A percentile compares a stretch with the other conserved stretches of the same genome.
phyloP scores from a whole-genome alignment of 92 coral and sea anemone genomes.

The Umimayanthus kanabou region DNA sequence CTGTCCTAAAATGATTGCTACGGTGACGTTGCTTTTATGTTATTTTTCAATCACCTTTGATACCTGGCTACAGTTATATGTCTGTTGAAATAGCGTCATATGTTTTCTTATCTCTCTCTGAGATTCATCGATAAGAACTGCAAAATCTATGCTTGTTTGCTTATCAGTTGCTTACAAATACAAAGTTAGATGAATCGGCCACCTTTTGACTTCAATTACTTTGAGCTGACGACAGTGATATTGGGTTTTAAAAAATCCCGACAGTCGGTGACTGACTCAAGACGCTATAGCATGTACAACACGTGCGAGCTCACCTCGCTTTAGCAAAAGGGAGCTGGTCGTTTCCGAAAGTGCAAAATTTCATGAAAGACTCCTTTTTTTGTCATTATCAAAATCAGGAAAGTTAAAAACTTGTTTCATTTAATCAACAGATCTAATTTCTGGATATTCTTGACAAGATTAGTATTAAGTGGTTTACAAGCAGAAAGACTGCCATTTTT shows the following conservation, averaged over 20 bases:
- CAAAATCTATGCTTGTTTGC: not conserved
- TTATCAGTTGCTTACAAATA: conserved; percentile 46
- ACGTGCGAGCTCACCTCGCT: conserved; percentile 21
- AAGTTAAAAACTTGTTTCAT: not conserved
- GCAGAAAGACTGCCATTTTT: not conserved
- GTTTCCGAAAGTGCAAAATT: not conserved
- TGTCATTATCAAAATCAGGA: conserved; percentile 14
- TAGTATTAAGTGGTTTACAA: not conserved
- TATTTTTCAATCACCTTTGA: not conserved
- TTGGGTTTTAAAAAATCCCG: not conserved
- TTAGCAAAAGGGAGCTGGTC: not conserved
- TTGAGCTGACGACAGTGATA: conserved; percentile 12
- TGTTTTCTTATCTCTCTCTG: conserved; percentile 34
- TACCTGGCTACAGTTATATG: not conserved
- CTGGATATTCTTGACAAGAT: not conserved
- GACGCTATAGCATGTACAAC: not conserved
- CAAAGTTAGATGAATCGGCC: not conserved
- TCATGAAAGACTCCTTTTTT: conserved; percentile 1
- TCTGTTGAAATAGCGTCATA: not conserved
- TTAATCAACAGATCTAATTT: conserved; percentile 11
- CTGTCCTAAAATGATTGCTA: too few species aligned
- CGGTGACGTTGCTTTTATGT: not conserved
- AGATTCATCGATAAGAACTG: conserved; percentile 11
- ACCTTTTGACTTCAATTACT: conserved; percentile 24
- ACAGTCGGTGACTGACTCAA: not conserved